Evolutionary conservation across 2,113 vertebrate species (phyloP), one percentile per base, ranked within the genome.

Genomic region (Galemys pyrenaicus): DNA sequence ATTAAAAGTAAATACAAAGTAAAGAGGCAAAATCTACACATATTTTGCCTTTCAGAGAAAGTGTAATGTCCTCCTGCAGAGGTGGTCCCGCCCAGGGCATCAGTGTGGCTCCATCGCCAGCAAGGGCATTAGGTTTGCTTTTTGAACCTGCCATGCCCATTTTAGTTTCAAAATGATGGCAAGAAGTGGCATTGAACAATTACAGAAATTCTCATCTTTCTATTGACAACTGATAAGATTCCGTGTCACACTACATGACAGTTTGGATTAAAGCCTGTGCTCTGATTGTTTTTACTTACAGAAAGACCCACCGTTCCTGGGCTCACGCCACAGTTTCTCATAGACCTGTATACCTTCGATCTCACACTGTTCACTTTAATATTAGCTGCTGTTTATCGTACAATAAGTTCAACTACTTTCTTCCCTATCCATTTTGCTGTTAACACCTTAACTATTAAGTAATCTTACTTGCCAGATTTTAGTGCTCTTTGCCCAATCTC

Each of bases 11-110:
- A 81, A 94, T 56, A 95, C 10, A 92, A 89, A 93, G 6, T 87
- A 60, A 83, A 96, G 68, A 97, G 94, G 96, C 28, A 89, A 96
- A 86, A 91, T 62, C 79, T 70, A 68, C 1, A 73, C 65, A 87
- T 67, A 87, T 87, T 56, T 93, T 92, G 89, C 95, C 96, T 77
- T 92, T 62, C 93, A 87, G 3, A 95, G 89, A 28, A 84, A 87
- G 60, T 28, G 16, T 9, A 39, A 44, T 41, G 24, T 68, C 75
- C 17, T 91, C 62, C 91, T 81, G 54, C 77, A 77, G 51, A 26
- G 35, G 71, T 13, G 41, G 82, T 68, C 54, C 91, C 62, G 24
- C 37, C 51, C 67, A 51, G 84, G 62, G 64, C 28, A 28, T 2
- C 0, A 16, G 3, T 0, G 39, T 41, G 56, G 71, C 83, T 37